phyloP scores from a whole-genome alignment of 2,797 vertebrate genomes.

The Harpagifer antarcticus region DNA sequence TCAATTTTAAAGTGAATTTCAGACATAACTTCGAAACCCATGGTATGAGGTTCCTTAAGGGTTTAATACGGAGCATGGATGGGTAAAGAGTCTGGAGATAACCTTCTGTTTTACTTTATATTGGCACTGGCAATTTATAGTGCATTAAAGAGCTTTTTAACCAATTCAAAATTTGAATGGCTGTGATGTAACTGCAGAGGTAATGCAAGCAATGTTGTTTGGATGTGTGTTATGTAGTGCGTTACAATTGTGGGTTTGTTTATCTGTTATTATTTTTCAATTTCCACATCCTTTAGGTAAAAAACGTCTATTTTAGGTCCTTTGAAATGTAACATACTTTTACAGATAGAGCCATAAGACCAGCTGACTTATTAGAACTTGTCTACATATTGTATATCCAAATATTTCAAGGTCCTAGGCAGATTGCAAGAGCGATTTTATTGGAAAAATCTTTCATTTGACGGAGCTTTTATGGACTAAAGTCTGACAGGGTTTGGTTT shows the following conservation, averaged over 20 bases:
- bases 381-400: neutral
- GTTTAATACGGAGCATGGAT: too few relatives aligned
- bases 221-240: neutral
- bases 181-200: slow-evolving; percentile 1
- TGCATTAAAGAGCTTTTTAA: slow-evolving; percentile 38
- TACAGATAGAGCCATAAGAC: neutral
- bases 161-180: neutral
- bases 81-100: too few relatives aligned
- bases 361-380: neutral
- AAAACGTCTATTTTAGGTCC: neutral
- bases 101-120: slow-evolving; percentile 12
- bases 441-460: slow-evolving; percentile 4
- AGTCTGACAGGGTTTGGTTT: neutral
- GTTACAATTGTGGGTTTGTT: neutral
- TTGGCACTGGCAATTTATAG: slow-evolving; percentile 15
- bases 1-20: slow-evolving; percentile 10
- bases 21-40: slow-evolving; percentile 36
- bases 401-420: neutral
- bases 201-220: slow-evolving; percentile 12
- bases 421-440: neutral
- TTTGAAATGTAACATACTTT: neutral
- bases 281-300: neutral
- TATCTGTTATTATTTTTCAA: neutral
- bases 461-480: neutral
- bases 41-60: neutral